These are phyloP conservation scores for Notothenia coriiceps DNA, from an alignment of 2,113 vertebrate species.

Conservation along the genomic window DNA sequence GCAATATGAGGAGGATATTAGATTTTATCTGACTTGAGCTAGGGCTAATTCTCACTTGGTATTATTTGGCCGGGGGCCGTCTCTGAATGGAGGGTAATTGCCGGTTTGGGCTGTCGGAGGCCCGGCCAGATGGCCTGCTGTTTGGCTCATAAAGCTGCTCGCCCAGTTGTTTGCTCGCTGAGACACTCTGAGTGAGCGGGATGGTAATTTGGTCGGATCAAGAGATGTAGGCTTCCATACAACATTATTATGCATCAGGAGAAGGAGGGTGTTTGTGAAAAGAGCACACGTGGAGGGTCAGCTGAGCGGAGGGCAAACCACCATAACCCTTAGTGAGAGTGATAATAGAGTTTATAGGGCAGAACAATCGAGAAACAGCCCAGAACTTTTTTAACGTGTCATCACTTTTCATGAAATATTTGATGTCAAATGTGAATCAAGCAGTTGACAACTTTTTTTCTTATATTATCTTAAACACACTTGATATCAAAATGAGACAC, in stretches of 20 bases:
- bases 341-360: neutral
- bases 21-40: conserved; percentile 82
- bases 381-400: neutral
- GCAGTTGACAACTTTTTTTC: neutral
- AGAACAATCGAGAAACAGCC: neutral
- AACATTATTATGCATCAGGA: conserved; percentile 85
- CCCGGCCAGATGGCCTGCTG: conserved; percentile 89
- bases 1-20: conserved; percentile 79
- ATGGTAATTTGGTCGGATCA: conserved; percentile 76
- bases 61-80: conserved; percentile 79
- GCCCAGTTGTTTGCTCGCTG: conserved; percentile 85
- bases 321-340: conserved; percentile 76
- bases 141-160: conserved; percentile 80
- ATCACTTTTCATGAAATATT: neutral
- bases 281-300: conserved; percentile 81
- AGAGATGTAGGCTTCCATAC: conserved; percentile 82
- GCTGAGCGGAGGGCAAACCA: conserved; percentile 67
- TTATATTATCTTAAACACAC: neutral
- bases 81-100: conserved; percentile 89
- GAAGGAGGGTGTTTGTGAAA: conserved; percentile 58
- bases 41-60: conserved; percentile 83
- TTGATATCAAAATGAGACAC: neutral
- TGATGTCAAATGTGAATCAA: neutral
- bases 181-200: conserved; percentile 77
- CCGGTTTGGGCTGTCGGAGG: conserved; percentile 87